These are phyloP conservation scores for Macropis europaea DNA, from an alignment of 2,888 invertebrate genomes.

Conservation along the genomic window DNA sequence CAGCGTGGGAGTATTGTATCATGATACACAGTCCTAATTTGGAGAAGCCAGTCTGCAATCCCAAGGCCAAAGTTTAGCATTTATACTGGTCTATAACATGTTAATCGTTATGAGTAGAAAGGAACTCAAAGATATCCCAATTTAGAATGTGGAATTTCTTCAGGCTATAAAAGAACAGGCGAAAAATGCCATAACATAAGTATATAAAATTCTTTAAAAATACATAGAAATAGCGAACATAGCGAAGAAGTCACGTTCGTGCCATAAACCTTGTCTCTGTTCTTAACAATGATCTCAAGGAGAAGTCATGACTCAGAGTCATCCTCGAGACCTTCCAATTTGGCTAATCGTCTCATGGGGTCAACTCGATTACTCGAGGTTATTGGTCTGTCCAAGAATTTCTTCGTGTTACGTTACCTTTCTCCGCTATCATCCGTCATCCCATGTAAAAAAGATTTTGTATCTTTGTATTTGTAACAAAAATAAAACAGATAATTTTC, in stretches of 20 bases:
- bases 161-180: too few relatives aligned
- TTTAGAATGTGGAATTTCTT: too few relatives aligned
- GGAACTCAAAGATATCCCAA: too few relatives aligned
- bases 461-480: neutral
- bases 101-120: too few relatives aligned
- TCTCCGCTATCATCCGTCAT: neutral
- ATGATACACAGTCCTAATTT: too few relatives aligned
- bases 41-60: too few relatives aligned
- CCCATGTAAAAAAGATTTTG: neutral
- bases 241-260: neutral
- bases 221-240: too few relatives aligned
- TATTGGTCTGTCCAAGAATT: constrained; percentile 45
- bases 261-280: neutral
- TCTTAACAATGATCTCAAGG: constrained; percentile 9
- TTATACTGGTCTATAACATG: too few relatives aligned
- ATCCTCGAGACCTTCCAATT: constrained; percentile 68
- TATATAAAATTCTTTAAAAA: too few relatives aligned
- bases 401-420: constrained; percentile 15
- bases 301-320: constrained; percentile 49
- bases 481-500: neutral
- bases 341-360: constrained; percentile 70
- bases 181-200: too few relatives aligned
- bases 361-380: constrained; percentile 72
- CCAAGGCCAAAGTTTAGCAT: too few relatives aligned
- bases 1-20: too few relatives aligned